phyloP scores from a whole-genome alignment of 1,140 invertebrate species.

The Lepidurus arcticus region DNA sequence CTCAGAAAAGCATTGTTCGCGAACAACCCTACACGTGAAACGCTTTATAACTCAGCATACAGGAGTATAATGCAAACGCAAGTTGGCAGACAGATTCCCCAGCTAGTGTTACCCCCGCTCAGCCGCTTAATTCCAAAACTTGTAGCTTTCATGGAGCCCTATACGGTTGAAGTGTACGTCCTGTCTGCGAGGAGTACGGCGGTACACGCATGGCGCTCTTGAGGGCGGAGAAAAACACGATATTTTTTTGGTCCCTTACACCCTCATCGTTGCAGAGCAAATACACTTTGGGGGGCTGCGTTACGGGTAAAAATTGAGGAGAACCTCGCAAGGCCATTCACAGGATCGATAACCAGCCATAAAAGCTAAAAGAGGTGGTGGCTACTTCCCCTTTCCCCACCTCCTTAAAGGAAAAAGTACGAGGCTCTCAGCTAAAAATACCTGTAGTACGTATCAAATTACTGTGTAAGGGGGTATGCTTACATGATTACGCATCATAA shows the following conservation, averaged over 20 bases:
- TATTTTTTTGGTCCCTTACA: background rate
- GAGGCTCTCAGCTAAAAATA: background rate
- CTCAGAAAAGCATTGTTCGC: background rate
- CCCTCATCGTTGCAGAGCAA: background rate
- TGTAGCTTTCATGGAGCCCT: background rate
- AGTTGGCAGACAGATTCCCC: background rate
- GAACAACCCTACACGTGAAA: background rate
- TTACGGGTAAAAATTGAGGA: background rate
- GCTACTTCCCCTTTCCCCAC: background rate
- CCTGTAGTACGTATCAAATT: background rate
- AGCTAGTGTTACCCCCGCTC: background rate
- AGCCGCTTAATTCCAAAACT: background rate
- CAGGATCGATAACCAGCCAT: background rate
- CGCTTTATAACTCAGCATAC: background rate
- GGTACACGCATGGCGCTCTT: background rate
- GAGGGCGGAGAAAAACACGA: background rate
- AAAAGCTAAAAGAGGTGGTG: background rate
- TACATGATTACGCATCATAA: background rate
- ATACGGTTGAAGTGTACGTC: background rate
- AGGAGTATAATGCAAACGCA: background rate
- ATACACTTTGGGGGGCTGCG: background rate
- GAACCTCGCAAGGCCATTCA: constrained; percentile 9
- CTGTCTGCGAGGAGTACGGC: background rate
- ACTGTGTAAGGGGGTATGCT: background rate
- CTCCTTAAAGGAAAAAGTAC: background rate